These are phyloP conservation scores for Sitta europaea DNA, from an alignment of 2,113 vertebrate species.

Conservation along the genomic window DNA sequence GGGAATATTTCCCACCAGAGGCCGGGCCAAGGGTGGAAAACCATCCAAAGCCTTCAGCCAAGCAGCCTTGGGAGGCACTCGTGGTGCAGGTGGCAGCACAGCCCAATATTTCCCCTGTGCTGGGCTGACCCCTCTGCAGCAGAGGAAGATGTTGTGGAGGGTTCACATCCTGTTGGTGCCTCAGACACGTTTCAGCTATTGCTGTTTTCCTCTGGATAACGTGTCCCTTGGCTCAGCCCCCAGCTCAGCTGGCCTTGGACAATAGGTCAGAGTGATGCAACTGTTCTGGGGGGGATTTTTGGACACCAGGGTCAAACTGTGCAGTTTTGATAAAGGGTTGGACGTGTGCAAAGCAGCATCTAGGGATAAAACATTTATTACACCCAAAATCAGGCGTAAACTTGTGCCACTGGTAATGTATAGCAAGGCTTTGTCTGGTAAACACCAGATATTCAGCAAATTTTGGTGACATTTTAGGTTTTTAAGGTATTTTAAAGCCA, in stretches of 20 bases:
- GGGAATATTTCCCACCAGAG: slow-evolving; percentile 17
- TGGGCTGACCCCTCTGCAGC: neutral
- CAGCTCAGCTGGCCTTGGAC: neutral
- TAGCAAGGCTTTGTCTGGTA: neutral
- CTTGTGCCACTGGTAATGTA: neutral
- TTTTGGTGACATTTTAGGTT: neutral
- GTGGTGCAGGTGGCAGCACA: neutral
- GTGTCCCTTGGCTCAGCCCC: neutral
- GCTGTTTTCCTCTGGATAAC: neutral
- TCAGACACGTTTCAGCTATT: neutral
- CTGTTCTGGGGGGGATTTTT: neutral
- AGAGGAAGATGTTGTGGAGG: neutral
- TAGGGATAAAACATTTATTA: neutral
- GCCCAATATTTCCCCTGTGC: neutral
- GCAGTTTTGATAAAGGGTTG: neutral
- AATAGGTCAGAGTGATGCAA: neutral
- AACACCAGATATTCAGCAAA: neutral
- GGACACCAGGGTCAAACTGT: neutral
- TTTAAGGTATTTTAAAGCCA: neutral
- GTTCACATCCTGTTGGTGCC: neutral
- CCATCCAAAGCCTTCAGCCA: neutral
- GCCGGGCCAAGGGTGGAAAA: neutral
- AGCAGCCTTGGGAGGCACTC: neutral
- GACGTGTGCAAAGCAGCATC: fast-evolving
- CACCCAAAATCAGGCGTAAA: neutral